Conservation (phyloP, 2,888 invertebrate genomes). For the Drosophila maculinotata region DNA sequence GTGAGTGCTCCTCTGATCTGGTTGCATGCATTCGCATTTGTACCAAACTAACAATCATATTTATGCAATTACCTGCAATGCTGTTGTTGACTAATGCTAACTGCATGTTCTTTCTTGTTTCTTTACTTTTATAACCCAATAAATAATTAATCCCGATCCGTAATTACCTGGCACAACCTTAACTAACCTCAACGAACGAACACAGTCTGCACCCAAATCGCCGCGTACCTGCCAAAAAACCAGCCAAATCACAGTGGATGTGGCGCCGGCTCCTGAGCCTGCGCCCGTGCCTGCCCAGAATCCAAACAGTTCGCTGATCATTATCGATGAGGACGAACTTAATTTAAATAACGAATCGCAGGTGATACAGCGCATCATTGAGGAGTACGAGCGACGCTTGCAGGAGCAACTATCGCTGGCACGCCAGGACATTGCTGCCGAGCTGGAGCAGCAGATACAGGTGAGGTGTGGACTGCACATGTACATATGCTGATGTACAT, state of each 20-base stretch:
- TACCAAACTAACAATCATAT: neutral
- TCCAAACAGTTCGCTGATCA: constrained; percentile 79
- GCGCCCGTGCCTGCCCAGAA: constrained; percentile 29
- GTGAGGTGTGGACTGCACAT: constrained; percentile 85
- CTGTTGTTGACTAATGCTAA: constrained; percentile 52
- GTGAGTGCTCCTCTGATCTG: constrained; percentile 62
- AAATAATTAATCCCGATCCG: constrained; percentile 38
- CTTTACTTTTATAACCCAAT: constrained; percentile 61
- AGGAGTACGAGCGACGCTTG: constrained; percentile 86
- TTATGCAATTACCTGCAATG: constrained; percentile 26
- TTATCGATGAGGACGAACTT: constrained; percentile 84
- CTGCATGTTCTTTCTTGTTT: constrained; percentile 81
- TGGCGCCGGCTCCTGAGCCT: constrained; percentile 3
- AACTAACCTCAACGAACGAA: constrained; percentile 34
- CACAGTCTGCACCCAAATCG: constrained; percentile 42
- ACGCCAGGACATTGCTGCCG: constrained; percentile 89
- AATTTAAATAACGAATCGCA: constrained; percentile 83
- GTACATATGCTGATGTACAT: constrained; percentile 7
- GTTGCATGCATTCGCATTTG: neutral
- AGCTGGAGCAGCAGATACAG: constrained; percentile 91
- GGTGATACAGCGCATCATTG: constrained; percentile 83
- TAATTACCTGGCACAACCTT: constrained; percentile 56
- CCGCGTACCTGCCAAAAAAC: constrained; percentile 50
- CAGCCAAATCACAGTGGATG: neutral
- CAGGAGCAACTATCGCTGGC: constrained; percentile 88